Conservation (phyloP, 2,797 vertebrate species). For the Tadarida brasiliensis region DNA sequence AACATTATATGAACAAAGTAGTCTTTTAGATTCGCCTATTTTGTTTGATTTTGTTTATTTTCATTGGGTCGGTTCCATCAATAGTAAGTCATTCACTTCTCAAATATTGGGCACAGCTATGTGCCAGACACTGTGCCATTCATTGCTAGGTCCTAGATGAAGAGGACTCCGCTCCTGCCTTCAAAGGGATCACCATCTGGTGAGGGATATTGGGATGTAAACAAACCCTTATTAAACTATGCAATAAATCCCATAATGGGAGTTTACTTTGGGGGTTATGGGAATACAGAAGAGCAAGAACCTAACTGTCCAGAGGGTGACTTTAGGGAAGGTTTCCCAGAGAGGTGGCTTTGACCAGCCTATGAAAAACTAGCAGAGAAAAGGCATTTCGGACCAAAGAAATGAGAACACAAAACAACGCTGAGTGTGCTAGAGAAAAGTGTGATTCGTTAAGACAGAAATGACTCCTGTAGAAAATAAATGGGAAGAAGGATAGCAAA, state of each 20-base stretch:
- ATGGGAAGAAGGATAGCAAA: too few species aligned
- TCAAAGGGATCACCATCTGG: conserved; percentile 65
- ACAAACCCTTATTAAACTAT: conserved; percentile 52
- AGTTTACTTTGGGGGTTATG: not conserved
- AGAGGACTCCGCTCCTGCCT: not conserved
- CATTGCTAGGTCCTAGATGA: not conserved
- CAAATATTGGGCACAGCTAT: conserved; percentile 33
- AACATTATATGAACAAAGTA: conserved; percentile 75
- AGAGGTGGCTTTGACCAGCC: not conserved
- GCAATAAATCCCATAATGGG: conserved; percentile 55
- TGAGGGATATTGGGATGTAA: conserved; percentile 47
- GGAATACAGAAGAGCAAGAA: not conserved
- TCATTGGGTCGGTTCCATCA: conserved; percentile 33
- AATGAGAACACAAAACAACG: not conserved
- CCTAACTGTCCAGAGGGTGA: not conserved
- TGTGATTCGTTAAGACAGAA: not conserved
- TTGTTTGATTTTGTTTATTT: conserved; percentile 79
- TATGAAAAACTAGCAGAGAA: not conserved
- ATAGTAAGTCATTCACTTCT: conserved; percentile 54
- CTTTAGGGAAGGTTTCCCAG: not conserved
- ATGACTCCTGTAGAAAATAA: not conserved
- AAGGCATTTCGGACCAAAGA: not conserved
- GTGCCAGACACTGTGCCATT: conserved; percentile 53
- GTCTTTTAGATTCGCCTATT: conserved; percentile 69
- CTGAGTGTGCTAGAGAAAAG: not conserved